Evolutionary conservation across 2,888 invertebrate genomes (phyloP).

Genomic region (Uloborus plumipes): DNA sequence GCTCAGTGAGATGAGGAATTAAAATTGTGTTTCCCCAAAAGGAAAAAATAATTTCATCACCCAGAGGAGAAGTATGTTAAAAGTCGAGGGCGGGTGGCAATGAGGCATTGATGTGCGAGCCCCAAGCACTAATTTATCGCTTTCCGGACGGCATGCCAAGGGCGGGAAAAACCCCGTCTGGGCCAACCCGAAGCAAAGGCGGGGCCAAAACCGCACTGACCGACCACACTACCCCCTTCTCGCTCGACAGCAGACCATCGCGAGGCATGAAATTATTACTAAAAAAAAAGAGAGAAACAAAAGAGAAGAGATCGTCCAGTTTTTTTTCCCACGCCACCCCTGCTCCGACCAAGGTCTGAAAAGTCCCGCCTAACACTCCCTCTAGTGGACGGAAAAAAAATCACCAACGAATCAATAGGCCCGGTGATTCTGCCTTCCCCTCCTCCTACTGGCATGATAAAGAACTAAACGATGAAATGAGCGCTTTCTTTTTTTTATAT

Average conservation of each 20-base stretch:
- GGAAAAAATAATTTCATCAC: background rate
- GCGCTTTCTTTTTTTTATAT: conserved; percentile 37
- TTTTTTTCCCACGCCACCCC: conserved; percentile 62
- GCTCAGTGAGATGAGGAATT: background rate
- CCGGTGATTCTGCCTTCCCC: conserved; percentile 31
- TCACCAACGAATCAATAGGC: conserved; percentile 58
- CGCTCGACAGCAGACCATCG: conserved; percentile 48
- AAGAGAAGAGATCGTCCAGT: conserved; percentile 44
- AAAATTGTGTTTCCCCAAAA: background rate
- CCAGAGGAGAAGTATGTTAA: background rate
- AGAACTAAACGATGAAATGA: conserved; percentile 38
- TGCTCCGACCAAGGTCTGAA: conserved; percentile 18
- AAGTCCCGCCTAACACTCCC: conserved; percentile 57
- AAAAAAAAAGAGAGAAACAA: conserved; percentile 27
- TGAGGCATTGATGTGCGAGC: background rate
- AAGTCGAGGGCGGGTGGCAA: background rate
- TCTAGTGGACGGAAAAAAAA: conserved; percentile 45
- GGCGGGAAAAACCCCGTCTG: conserved; percentile 57
- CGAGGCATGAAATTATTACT: conserved; percentile 10
- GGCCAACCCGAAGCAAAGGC: conserved; percentile 48
- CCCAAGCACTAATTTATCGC: conserved; percentile 1
- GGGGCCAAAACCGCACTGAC: conserved; percentile 58
- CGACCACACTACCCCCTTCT: conserved; percentile 15
- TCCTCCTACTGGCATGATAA: conserved; percentile 41
- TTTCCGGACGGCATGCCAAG: background rate